Evolutionary conservation across 2,888 invertebrate species (phyloP).

Genomic region (Plebejus argus): DNA sequence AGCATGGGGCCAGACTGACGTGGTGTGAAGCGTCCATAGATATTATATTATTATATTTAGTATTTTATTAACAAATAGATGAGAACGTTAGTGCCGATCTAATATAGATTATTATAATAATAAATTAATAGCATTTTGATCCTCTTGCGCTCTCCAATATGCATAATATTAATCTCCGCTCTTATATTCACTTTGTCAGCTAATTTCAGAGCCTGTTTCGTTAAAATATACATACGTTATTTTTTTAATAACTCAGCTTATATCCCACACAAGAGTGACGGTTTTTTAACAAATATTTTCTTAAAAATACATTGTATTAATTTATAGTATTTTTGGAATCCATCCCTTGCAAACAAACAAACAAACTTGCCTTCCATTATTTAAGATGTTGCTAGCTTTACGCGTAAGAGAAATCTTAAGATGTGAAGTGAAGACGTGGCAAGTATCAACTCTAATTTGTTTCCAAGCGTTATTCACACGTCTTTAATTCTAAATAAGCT

Average conservation of each 20-base stretch:
- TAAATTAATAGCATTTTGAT: constrained; percentile 16
- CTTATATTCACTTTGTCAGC: constrained; percentile 12
- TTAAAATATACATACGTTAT: background rate
- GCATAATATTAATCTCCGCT: constrained; percentile 7
- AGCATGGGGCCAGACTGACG: no score
- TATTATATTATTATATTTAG: no score
- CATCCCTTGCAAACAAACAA: no score
- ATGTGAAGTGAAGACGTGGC: background rate
- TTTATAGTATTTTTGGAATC: no score
- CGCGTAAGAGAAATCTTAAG: background rate
- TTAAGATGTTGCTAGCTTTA: background rate
- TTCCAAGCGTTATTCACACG: background rate
- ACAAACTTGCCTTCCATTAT: background rate
- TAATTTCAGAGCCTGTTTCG: background rate
- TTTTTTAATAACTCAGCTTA: no score
- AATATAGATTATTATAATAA: constrained; percentile 12
- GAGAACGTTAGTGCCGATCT: background rate
- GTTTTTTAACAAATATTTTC: no score
- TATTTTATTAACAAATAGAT: background rate
- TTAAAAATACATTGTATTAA: no score
- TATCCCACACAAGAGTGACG: no score
- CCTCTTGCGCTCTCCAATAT: background rate
- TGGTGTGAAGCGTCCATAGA: no score
- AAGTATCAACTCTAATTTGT: constrained; percentile 4
- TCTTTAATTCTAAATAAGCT: background rate